Evolutionary conservation across 1,140 invertebrate species (phyloP), one percentile per base, ranked within the genome.

Genomic region (Copidosoma floridanum): DNA sequence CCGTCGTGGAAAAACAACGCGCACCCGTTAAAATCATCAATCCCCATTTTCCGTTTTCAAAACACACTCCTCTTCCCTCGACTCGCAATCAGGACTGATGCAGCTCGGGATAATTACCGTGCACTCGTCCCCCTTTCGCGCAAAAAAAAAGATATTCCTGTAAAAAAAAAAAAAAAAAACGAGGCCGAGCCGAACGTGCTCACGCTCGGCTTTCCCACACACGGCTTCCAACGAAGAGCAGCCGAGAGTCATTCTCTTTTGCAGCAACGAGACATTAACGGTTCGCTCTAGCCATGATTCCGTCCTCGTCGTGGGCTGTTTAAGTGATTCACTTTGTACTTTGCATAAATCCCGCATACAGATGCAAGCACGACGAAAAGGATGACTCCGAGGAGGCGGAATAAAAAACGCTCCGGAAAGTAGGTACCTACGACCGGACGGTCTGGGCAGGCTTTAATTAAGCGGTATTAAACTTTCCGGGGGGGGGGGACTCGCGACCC

Each of bases 261-360:
- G 48, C 53, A 32, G 6, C 6, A 8, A 32, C n/a, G 6, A 50
- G 26, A 52, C 40, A 53, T 59, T 52, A 52, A 53, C 50, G 57
- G 57, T 44, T 27, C 27, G 21, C 29, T 6, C 29, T 6, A 32
- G 29, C 29, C 57, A 41, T 58, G 57, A 58, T 58, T 58, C 50
- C 43, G 58, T 21, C 38, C 20, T n/a, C 52, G 37, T 43, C 53
- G 53, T 44, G 46, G 46, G 53, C 46, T 50, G 52, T 55, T 62
- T 62, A 57, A 62, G 40, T 53, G 47, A 62, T 62, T 62, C 60
- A 62, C 53, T 62, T 56, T 56, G 60, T 62, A 44, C 53, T 57
- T 57, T 57, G 47, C 60, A 62, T 56, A 56, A 62, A 47, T 62
- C 47, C 26, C 53, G 53, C 53, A 56, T 62, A 52, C 52, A 56